Percentiles rank a stretch among this genome's conserved stretches.
Evolutionary conservation across 2,888 invertebrate species (phyloP).

Genomic region (Embidobia sp.): DNA sequence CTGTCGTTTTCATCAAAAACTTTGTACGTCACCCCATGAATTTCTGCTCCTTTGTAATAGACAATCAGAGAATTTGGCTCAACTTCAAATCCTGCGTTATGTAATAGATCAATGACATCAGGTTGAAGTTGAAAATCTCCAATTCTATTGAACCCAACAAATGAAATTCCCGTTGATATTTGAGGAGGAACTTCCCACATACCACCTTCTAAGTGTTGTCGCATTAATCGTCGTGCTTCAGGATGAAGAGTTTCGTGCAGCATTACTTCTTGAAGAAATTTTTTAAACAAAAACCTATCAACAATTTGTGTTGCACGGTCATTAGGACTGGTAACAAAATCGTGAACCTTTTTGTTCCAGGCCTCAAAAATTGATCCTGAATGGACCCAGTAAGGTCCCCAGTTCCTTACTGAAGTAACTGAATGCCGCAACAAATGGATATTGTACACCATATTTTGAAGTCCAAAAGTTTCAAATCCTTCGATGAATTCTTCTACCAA

Average conservation of each 20-base stretch:
- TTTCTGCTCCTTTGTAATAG: background rate
- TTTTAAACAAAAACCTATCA: constrained; percentile 17
- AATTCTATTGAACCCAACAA: background rate
- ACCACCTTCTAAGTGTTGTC: background rate
- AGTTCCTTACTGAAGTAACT: constrained; percentile 10
- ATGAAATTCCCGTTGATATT: constrained; percentile 8
- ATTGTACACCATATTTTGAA: constrained; percentile 28
- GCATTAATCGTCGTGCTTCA: background rate
- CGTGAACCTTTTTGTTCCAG: constrained; percentile 14
- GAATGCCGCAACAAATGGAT: constrained; percentile 27
- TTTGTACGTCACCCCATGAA: constrained; percentile 7
- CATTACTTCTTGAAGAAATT: constrained; percentile 11
- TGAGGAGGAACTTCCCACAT: background rate
- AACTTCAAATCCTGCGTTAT: constrained; percentile 1
- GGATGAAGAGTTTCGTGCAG: background rate
- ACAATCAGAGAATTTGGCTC: too few relatives aligned
- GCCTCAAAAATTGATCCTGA: constrained; percentile 13
- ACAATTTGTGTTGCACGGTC: constrained; percentile 28
- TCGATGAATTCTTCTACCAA: background rate
- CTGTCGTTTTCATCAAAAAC: background rate
- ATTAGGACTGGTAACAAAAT: constrained; percentile 20
- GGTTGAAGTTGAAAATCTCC: background rate
- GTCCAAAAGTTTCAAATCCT: constrained; percentile 1
- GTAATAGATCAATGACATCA: background rate
- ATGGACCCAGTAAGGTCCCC: constrained; percentile 22